These are phyloP conservation scores for Cydia pomonella DNA, from an alignment of 1,140 invertebrate species.

Conservation along the genomic window DNA sequence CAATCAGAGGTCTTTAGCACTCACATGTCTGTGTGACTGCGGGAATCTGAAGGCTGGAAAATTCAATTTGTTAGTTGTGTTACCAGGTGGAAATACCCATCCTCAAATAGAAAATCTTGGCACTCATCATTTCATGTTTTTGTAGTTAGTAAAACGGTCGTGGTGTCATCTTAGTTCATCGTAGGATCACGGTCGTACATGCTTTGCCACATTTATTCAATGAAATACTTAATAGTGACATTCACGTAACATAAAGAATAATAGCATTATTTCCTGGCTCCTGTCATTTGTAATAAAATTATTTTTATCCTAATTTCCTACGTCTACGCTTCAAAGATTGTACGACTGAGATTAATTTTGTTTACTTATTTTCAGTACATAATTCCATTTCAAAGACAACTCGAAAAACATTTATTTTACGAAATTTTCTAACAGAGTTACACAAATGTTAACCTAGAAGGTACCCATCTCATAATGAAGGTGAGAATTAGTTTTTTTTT, in stretches of 20 bases:
- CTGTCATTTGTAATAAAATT: background rate
- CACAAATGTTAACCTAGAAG: background rate
- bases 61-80: background rate
- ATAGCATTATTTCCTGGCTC: no score
- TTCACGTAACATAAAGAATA: no score
- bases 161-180: background rate
- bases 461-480: constrained; percentile 39
- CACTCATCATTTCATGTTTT: background rate
- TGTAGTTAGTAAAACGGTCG: background rate
- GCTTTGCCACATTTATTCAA: constrained; percentile 1
- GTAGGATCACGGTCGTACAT: constrained; percentile 7
- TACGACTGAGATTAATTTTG: constrained; percentile 42
- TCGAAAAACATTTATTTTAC: background rate
- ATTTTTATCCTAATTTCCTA: background rate
- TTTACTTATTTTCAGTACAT: constrained; percentile 57
- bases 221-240: background rate
- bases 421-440: constrained; percentile 20
- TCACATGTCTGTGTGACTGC: no score
- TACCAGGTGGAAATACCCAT: background rate
- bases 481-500: constrained; percentile 41
- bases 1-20: no score
- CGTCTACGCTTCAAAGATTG: constrained; percentile 12
- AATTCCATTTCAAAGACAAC: constrained; percentile 40
- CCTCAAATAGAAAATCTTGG: background rate
- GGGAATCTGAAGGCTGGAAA: no score